These are phyloP conservation scores for Palythoa grandiflora DNA, from an alignment of 92 coral and sea anemone genomes.

Conservation along the genomic window DNA sequence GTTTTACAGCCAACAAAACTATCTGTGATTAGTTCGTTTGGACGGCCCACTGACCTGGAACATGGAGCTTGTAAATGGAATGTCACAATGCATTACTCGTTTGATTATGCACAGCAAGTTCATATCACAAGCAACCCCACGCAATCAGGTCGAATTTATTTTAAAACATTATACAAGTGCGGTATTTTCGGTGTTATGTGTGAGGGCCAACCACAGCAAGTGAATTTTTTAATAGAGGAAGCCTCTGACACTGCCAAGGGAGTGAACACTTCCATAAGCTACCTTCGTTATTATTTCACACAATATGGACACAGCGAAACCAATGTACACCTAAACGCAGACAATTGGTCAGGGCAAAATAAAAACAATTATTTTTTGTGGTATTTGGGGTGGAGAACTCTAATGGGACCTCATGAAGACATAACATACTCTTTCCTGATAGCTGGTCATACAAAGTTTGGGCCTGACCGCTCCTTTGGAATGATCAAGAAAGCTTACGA, in stretches of 20 bases:
- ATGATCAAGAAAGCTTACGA: background rate
- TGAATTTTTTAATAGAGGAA: constrained; percentile 69
- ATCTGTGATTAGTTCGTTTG: no score
- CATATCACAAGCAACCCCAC: constrained; percentile 52
- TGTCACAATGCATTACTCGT: constrained; percentile 33
- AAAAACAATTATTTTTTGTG: constrained; percentile 65
- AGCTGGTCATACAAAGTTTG: background rate
- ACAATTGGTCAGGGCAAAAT: constrained; percentile 65
- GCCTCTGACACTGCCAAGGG: constrained; percentile 61
- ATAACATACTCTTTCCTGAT: background rate
- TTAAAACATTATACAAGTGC: constrained; percentile 56
- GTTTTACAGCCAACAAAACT: no score
- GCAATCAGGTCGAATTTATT: constrained; percentile 10
- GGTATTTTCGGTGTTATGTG: constrained; percentile 67
- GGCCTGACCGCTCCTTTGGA: background rate
- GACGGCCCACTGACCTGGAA: background rate
- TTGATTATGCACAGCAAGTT: constrained; percentile 51
- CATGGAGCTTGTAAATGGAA: constrained; percentile 7
- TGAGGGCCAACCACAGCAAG: constrained; percentile 65
- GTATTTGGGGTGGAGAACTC: constrained; percentile 3
- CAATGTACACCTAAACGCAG: constrained; percentile 58
- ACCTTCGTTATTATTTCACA: constrained; percentile 57
- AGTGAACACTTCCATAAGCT: constrained; percentile 62
- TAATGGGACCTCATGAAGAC: background rate
- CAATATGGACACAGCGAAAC: constrained; percentile 61